Evolutionary conservation across 1,140 invertebrate species (phyloP), one percentile per base, ranked within the genome.

Genomic region (Cydia fagiglandana): DNA sequence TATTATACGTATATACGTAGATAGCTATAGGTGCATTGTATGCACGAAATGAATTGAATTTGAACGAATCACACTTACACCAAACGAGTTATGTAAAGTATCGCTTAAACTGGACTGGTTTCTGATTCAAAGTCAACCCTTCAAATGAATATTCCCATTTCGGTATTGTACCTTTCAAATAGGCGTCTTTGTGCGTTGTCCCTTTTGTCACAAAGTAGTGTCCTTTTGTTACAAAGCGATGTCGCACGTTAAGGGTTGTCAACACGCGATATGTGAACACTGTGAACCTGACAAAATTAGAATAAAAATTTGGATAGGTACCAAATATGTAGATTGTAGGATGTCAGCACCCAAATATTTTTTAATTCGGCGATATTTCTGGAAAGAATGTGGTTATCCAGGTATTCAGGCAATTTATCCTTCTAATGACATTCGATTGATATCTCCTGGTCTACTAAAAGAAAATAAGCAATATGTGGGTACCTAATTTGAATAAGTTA

Each of bases 41-140:
- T 24, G 56, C 20, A 61, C 20, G 20, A 24, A 24, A 24, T 24
- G 56, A 24, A 24, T 24, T 24, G 20, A 61, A 56, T 56, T 61
- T 61, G 20, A 61, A 61, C 56, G 10, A 61, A 56, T 56, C 53
- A 56, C 12, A 50, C 47, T 61, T 24, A 12, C 17, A 24, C 20
- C 7, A 61, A 61, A 61, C 56, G 56, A 12, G 56, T 61, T 61
- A 61, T 61, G 56, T 61, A 61, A 61, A 61, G 2, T 24, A 12
- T 12, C 9, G 20, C 4, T 61, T 61, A 61, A 24, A 61, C 0
- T 61, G 20, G 20, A 61, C 56, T 61, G 56, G 56, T 61, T 61
- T 61, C 10, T 61, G 6, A 61, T 24, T 61, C 17, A 61, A 61
- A 61, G 56, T 61, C 56, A 61, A 61, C 56, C 56, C 56, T 61